Conservation (phyloP, 2,888 invertebrate species). For the Eudemis profundana region DNA sequence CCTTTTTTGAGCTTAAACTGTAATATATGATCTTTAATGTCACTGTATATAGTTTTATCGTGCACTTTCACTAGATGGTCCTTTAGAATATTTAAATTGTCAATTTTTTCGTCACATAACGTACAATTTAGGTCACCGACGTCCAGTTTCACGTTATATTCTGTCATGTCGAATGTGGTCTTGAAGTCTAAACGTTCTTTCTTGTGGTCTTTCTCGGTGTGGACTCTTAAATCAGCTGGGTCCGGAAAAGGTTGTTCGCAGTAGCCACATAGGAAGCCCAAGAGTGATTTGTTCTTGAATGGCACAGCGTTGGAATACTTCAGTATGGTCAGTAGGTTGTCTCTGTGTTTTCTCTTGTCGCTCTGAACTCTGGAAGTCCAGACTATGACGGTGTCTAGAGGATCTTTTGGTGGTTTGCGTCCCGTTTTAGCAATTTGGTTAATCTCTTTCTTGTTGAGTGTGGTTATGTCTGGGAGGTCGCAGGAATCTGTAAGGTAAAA, state of each 20-base stretch:
- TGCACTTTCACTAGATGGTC: constrained; percentile 66
- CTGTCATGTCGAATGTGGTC: constrained; percentile 61
- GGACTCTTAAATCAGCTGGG: constrained; percentile 60
- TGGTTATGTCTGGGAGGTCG: constrained; percentile 52
- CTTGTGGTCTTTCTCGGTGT: constrained; percentile 58
- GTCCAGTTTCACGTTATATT: constrained; percentile 69
- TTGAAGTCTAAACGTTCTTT: constrained; percentile 63
- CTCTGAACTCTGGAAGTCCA: constrained; percentile 54
- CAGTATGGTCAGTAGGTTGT: constrained; percentile 67
- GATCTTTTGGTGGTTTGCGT: constrained; percentile 45
- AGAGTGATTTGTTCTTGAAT: constrained; percentile 67
- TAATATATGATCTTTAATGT: constrained; percentile 72
- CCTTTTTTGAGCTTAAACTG: constrained; percentile 74
- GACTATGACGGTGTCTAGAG: constrained; percentile 54
- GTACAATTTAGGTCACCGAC: constrained; percentile 60
- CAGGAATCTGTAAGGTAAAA: constrained; percentile 60
- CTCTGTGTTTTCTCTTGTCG: constrained; percentile 66
- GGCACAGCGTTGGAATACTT: constrained; percentile 70
- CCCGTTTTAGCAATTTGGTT: constrained; percentile 52
- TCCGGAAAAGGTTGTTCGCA: constrained; percentile 67
- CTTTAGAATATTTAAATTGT: constrained; percentile 58
- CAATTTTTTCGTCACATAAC: constrained; percentile 58
- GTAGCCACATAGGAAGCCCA: constrained; percentile 71
- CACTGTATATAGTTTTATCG: constrained; percentile 59
- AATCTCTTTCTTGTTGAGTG: constrained; percentile 45